Conservation (phyloP, 2,113 vertebrate species). For the Coracopsis vasa region DNA sequence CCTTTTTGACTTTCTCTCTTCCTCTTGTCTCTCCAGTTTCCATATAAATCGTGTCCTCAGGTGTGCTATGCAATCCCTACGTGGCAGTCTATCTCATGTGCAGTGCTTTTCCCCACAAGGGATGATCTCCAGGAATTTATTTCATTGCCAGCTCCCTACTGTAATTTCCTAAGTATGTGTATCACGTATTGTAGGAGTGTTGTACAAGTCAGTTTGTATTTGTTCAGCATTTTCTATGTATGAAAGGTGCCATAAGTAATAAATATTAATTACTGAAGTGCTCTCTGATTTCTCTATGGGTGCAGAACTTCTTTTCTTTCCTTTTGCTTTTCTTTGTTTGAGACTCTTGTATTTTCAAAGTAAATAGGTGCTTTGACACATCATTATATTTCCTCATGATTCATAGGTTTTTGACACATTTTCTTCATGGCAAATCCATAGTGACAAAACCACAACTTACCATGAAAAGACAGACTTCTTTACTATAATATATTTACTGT, state of each 20-base stretch:
- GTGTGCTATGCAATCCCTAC: not conserved
- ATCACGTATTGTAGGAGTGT: not conserved
- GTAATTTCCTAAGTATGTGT: constrained; percentile 21
- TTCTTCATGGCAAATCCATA: constrained; percentile 54
- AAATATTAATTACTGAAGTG: constrained; percentile 46
- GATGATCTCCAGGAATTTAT: not conserved
- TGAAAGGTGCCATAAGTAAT: constrained; percentile 40
- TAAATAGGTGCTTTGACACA: not conserved
- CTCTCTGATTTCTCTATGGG: not conserved
- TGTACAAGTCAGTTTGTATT: constrained; percentile 38
- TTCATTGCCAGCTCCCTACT: not conserved
- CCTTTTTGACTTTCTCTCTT: not conserved
- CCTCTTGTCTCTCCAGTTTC: not conserved
- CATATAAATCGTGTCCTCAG: not conserved
- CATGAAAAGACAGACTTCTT: constrained; percentile 35
- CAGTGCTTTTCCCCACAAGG: not conserved
- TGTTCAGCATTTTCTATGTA: constrained; percentile 38
- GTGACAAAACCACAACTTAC: constrained; percentile 29
- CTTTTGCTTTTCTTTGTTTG: not conserved
- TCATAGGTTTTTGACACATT: constrained; percentile 46
- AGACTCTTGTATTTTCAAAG: not conserved
- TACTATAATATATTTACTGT: constrained; percentile 20
- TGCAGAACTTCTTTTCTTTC: not conserved
- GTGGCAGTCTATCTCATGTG: not conserved
- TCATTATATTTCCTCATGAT: constrained; percentile 49